Evolutionary conservation across 1,140 invertebrate species (phyloP), one percentile per base, ranked within the genome.

Genomic region (Trichoplusia ni): DNA sequence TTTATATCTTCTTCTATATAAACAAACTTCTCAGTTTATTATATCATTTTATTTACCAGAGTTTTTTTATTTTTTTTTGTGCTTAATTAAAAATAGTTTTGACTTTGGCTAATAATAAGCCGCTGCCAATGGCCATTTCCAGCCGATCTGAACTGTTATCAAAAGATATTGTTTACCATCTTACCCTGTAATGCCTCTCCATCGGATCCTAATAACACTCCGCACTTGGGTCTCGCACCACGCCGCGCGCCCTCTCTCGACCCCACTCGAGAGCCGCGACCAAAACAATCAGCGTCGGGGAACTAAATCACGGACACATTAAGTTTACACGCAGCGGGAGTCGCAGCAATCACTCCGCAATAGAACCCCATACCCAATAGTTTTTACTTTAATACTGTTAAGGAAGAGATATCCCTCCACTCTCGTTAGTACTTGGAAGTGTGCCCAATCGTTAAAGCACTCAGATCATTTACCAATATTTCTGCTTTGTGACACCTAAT

Each of bases 241-340:
- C n/a, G n/a, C n/a, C n/a, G 29, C 9, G 21, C 40, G 21, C 40
- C 4, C 4, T 8, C n/a, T 1, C 11, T 25, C 23, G 11, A 0
- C 11, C 25, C 44, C 42, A 25, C 42, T 25, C 44, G 44, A 29
- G 38, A 5, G 2, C 11, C 11, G 46, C 25, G 16, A 14, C 13
- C 23, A 31, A 49, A 29, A 49, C 46, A 49, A 49, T 49, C 46
- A 49, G 13, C 25, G 25, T 5, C 13, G 13, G 14, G 7, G 13
- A 13, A 16, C 8, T 49, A 49, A 49, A 49, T 49, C 46, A 49
- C 46, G 25, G 25, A 49, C 7, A 49, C 46, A 49, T 49, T 49
- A 49, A 49, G 46, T 49, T 46, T 49, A 31, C 46, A 31, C 46
- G 14, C 46, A 19, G 7, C 46, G 25, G 46, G 46, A 49, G 46